Base-by-base conservation (phyloP, 2,797 vertebrate species). In the Acrocephalus scirpaceus region DNA sequence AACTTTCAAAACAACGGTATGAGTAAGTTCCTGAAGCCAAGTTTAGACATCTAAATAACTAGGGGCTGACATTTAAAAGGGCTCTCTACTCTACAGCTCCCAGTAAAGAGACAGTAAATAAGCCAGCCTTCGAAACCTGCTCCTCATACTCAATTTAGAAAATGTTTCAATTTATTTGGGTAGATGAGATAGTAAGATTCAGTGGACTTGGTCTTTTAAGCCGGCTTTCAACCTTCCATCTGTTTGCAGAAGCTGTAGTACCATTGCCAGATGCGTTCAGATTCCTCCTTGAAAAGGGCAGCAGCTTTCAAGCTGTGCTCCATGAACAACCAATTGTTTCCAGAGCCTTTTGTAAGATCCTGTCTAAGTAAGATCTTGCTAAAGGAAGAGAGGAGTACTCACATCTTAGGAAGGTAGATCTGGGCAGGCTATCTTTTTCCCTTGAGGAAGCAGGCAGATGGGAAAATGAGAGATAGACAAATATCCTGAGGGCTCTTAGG, bases 31-130 rank as follows among this genome's bases (percentile, higher is more conserved):
- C 54, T 86, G 65, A 96, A 96, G 88, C 88, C 70, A 92, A 78
- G 83, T 82, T 93, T 82, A 95, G 48, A 54, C 47, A 92, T 80
- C 81, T 82, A 57, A 67, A 61, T 88, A 91, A 86, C 90, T 91
- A 81, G 94, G 95, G 64, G 74, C 94, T 96, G 95, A 93, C 57
- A 71, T 92, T 90, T 95, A 74, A 96, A 97, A 97, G 94, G 95
- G 96, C 96, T 96, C 65, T 91, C 88, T 88, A 95, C 42, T 92
- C 86, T 53, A 60, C 94, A 96, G 95, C 90, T 90, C 91, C 91
- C 93, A 71, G 93, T 93, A 93, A 86, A 73, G 77, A 94, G 38
- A 47, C 80, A 90, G 80, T 72, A 78, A 86, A 91, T 34, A 86
- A 77, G 38, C 56, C 76, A 91, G 77, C 48, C 66, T 93, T 84